phyloP scores from a whole-genome alignment of 2,888 invertebrate genomes.

The Eupithecia abbreviata region DNA sequence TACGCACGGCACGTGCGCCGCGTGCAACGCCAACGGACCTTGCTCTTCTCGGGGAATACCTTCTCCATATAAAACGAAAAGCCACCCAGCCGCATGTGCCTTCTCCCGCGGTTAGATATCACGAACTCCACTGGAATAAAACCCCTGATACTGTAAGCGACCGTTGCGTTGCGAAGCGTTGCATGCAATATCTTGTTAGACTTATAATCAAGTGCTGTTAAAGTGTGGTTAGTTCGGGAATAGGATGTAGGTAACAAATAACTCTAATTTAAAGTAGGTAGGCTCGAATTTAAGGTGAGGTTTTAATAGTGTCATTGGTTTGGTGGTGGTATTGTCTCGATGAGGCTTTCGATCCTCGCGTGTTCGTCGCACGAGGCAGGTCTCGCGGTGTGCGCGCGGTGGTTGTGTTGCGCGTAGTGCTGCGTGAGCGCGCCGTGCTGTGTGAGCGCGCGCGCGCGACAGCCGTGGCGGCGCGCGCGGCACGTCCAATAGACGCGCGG shows the following conservation, averaged over 20 bases:
- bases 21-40: constrained; percentile 82
- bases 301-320: constrained; percentile 15
- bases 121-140: constrained; percentile 82
- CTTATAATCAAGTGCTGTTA: background rate
- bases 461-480: constrained; percentile 65
- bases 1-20: constrained; percentile 80
- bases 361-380: constrained; percentile 58
- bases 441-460: constrained; percentile 72
- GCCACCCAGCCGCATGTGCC: constrained; percentile 80
- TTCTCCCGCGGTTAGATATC: constrained; percentile 80
- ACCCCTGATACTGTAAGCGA: constrained; percentile 57
- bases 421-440: constrained; percentile 63
- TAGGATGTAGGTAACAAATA: background rate
- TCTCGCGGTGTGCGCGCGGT: constrained; percentile 61
- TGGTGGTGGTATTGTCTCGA: constrained; percentile 64
- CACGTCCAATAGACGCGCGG: constrained; percentile 78
- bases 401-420: constrained; percentile 61
- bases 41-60: constrained; percentile 80
- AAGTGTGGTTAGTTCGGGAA: background rate
- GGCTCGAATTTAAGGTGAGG: background rate
- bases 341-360: constrained; percentile 72
- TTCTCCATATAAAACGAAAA: constrained; percentile 82
- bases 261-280: background rate
- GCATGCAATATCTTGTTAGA: constrained; percentile 23
- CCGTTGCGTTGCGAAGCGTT: constrained; percentile 27